phyloP scores from a whole-genome alignment of 2,113 vertebrate genomes.

The Plotosus lineatus region DNA sequence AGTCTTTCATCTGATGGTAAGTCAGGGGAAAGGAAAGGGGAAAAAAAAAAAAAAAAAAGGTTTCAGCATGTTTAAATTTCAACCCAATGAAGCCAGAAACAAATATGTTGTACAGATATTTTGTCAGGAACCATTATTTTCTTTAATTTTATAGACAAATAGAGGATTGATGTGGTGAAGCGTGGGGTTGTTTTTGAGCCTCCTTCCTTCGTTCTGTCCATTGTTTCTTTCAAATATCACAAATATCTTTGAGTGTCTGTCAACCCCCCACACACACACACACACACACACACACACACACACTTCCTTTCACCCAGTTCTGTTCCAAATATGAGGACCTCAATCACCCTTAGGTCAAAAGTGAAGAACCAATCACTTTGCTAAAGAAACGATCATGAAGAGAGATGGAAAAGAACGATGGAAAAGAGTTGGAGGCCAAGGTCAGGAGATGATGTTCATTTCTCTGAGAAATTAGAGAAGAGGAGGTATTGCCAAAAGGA shows the following conservation, averaged over 20 bases:
- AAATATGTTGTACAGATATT: not conserved
- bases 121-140: not conserved
- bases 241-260: not conserved
- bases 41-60: too few relatives aligned
- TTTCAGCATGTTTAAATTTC: not conserved
- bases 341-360: constrained; percentile 34
- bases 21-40: too few relatives aligned
- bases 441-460: constrained; percentile 14
- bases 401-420: not conserved
- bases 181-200: not conserved
- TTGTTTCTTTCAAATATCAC: not conserved
- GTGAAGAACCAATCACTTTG: constrained; percentile 29
- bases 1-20: constrained; percentile 82
- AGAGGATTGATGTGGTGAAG: not conserved
- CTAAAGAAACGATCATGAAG: too few relatives aligned
- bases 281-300: too few relatives aligned
- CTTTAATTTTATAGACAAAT: not conserved
- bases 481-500: not conserved
- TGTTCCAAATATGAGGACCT: constrained; percentile 23
- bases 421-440: not conserved
- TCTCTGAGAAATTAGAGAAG: constrained; percentile 13
- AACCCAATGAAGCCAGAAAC: not conserved
- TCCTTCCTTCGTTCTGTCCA: not conserved
- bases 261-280: too few relatives aligned
- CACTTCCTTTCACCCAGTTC: not conserved